Conservation (phyloP, 2,888 invertebrate genomes). For the Zaprionus lineosus region DNA sequence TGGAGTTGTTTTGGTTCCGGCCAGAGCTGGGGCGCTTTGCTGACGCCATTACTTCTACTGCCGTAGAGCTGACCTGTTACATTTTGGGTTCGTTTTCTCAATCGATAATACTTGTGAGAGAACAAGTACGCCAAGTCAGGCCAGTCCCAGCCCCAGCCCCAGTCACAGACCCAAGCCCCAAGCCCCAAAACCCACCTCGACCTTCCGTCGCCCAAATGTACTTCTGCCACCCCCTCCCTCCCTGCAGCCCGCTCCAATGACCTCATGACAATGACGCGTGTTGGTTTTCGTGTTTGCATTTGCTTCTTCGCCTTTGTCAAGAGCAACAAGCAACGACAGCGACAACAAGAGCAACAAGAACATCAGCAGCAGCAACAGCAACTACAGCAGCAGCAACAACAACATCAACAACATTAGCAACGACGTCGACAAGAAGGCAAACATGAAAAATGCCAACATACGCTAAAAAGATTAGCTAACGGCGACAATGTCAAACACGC, state of each 20-base stretch:
- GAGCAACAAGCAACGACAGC: slow-evolving; percentile 66
- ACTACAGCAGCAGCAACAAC: slow-evolving; percentile 13
- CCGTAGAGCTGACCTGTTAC: slow-evolving; percentile 62
- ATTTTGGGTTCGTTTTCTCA: slow-evolving; percentile 50
- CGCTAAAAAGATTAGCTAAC: slow-evolving; percentile 79
- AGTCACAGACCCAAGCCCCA: not conserved
- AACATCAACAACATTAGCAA: slow-evolving; percentile 24
- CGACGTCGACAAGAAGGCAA: slow-evolving; percentile 68
- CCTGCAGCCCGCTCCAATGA: slow-evolving; percentile 22
- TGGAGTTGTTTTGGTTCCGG: not conserved
- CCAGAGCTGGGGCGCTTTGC: slow-evolving; percentile 1
- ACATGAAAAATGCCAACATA: slow-evolving; percentile 79
- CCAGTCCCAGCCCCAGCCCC: not conserved
- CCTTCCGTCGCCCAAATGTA: no score
- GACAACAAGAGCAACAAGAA: slow-evolving; percentile 19
- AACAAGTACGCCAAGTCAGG: slow-evolving; percentile 28
- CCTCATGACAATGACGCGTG: slow-evolving; percentile 58
- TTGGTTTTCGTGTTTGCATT: slow-evolving; percentile 71
- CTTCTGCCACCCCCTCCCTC: not conserved
- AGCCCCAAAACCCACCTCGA: not conserved
- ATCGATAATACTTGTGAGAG: slow-evolving; percentile 57
- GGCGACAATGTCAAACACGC: slow-evolving; percentile 79
- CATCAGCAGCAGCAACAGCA: slow-evolving; percentile 24
- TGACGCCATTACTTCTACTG: slow-evolving; percentile 39
- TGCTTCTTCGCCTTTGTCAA: slow-evolving; percentile 66